These are phyloP conservation scores for Temnothorax longispinosus DNA, from an alignment of 1,140 invertebrate species.

Conservation along the genomic window DNA sequence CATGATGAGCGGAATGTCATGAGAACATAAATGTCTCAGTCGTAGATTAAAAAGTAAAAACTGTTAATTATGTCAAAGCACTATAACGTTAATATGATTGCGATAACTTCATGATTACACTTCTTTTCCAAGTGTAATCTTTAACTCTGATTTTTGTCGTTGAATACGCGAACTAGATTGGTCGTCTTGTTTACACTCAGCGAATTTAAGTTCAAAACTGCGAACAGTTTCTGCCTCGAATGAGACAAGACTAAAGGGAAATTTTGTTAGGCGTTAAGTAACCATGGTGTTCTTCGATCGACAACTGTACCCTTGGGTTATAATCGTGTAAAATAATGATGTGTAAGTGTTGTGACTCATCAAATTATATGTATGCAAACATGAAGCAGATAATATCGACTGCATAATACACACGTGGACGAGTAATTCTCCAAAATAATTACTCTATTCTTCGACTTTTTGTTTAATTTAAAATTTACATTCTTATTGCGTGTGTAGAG, in stretches of 20 bases:
- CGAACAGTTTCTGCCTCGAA: background rate
- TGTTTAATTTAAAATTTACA: background rate
- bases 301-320: background rate
- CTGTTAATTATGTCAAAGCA: background rate
- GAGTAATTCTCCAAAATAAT: background rate
- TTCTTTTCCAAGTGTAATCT: background rate
- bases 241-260: background rate
- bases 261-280: constrained; percentile 9
- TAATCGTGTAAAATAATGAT: background rate
- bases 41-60: background rate
- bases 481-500: background rate
- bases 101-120: background rate
- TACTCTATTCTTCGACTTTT: background rate
- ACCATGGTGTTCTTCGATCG: constrained; percentile 18
- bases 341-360: background rate
- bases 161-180: background rate
- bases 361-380: constrained; percentile 20
- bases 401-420: background rate
- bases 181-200: background rate
- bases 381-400: background rate
- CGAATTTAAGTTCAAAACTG: background rate
- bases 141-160: background rate
- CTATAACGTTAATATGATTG: background rate
- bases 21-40: background rate
- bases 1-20: background rate